Percentiles rank a stretch among this genome's conserved stretches.
phyloP scores from a whole-genome alignment of 1,140 invertebrate species.

The Pseudomyrmex cubaensis region DNA sequence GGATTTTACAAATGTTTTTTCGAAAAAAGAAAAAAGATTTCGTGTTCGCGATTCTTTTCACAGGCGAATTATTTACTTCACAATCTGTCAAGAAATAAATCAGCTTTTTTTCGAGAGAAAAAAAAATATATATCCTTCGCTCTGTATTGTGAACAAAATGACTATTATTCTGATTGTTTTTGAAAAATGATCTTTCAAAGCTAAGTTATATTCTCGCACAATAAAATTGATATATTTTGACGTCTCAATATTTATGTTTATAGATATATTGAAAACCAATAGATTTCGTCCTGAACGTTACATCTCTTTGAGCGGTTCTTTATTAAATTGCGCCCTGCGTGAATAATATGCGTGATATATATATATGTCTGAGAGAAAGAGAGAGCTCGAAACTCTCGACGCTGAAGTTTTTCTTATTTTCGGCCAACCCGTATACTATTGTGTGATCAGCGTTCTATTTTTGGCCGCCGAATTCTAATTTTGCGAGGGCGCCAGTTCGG shows the following conservation, averaged over 20 bases:
- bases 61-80: background rate
- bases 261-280: conserved; percentile 15
- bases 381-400: background rate
- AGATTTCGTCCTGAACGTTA: conserved; percentile 20
- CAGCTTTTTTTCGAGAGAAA: no score
- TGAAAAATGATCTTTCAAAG: no score
- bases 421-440: conserved; percentile 39
- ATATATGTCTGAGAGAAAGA: background rate
- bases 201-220: background rate
- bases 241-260: background rate
- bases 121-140: no score
- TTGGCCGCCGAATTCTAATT: conserved; percentile 61
- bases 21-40: background rate
- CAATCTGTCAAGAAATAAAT: no score
- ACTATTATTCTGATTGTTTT: no score
- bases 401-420: conserved; percentile 49
- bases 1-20: background rate
- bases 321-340: conserved; percentile 15
- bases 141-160: no score
- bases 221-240: background rate
- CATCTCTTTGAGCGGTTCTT: conserved; percentile 1
- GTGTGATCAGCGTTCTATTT: conserved; percentile 67
- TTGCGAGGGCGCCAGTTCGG: conserved; percentile 33
- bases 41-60: background rate
- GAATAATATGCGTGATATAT: background rate